These are phyloP conservation scores for Bombus vancouverensis DNA, from an alignment of 1,140 invertebrate species.

Conservation along the genomic window DNA sequence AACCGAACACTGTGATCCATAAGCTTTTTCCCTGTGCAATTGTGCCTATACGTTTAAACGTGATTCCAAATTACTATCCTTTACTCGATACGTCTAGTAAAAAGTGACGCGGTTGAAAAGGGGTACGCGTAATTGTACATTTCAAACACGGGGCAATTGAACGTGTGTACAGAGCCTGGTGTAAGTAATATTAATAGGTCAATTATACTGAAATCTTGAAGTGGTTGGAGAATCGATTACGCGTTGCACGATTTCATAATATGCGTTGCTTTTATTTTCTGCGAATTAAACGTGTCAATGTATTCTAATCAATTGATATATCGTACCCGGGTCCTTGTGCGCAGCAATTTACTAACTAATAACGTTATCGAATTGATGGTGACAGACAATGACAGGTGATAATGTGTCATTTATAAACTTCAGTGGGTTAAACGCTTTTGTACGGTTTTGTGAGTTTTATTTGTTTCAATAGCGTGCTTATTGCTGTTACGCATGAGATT, in stretches of 20 bases:
- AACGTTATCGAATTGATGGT: no score
- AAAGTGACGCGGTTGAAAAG: neutral
- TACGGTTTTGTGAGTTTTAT: no score
- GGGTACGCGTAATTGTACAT: neutral
- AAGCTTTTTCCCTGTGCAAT: neutral
- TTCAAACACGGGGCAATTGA: constrained; percentile 1
- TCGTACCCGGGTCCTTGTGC: no score
- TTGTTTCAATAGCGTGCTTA: no score
- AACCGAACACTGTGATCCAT: neutral
- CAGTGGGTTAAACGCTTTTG: no score
- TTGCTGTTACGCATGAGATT: no score
- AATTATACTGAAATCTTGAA: neutral
- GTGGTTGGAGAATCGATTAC: neutral
- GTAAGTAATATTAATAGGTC: neutral
- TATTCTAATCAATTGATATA: no score
- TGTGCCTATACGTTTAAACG: neutral
- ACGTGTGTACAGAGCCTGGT: neutral
- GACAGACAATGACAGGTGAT: no score
- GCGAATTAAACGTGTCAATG: no score
- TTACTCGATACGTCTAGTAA: neutral
- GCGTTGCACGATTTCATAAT: neutral
- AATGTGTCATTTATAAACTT: no score
- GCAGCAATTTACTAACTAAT: no score
- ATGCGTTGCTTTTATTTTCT: no score
- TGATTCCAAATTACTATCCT: constrained; percentile 16